Conservation (phyloP, 2,113 vertebrate species). For the Perognathus longimembris region DNA sequence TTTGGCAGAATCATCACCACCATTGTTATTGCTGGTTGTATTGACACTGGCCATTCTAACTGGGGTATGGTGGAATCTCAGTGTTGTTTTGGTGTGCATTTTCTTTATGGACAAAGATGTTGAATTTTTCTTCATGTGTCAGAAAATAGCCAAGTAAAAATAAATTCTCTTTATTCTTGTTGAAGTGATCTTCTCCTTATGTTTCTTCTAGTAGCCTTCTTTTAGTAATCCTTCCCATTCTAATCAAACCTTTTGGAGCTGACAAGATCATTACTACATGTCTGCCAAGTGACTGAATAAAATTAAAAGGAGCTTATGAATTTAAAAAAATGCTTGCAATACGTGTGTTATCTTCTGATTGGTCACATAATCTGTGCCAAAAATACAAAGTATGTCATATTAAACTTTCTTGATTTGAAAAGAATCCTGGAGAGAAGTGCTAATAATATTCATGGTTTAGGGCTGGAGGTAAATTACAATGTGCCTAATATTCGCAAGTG, state of each 20-base stretch:
- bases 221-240: background rate
- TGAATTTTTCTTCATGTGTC: too few species aligned
- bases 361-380: background rate
- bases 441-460: constrained; percentile 5
- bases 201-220: background rate
- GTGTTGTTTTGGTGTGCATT: too few species aligned
- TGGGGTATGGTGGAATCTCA: too few species aligned
- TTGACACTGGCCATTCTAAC: too few species aligned
- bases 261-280: background rate
- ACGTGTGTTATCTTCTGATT: constrained; percentile 14
- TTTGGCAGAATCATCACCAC: too few species aligned
- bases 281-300: background rate
- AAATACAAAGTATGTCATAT: background rate
- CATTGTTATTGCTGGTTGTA: too few species aligned
- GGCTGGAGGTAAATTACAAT: background rate
- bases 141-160: too few species aligned
- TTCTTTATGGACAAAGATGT: too few species aligned
- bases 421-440: background rate
- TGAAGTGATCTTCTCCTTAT: background rate
- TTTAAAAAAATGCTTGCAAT: constrained; percentile 20
- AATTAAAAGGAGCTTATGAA: background rate
- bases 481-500: background rate
- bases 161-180: background rate
- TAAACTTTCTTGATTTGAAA: constrained; percentile 48
- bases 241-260: background rate